Base-by-base conservation (phyloP, 1,140 invertebrate genomes). In the Anastrepha ludens region DNA sequence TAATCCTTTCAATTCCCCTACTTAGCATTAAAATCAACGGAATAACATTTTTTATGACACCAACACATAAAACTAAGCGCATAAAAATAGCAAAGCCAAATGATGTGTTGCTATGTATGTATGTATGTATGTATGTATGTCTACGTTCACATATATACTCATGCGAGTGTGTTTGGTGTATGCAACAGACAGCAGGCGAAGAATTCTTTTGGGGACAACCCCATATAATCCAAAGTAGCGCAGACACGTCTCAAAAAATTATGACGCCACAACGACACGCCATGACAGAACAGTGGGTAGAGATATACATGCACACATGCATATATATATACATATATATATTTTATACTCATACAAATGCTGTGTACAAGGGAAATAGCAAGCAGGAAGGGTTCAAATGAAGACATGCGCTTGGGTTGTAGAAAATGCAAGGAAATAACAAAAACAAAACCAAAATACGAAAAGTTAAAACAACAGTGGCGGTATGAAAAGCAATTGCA, bases 81-180 rank as follows among this genome's bases (percentile, higher is more conserved):
- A 81, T 81, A 81, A 55, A 81, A 81, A 81, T 81, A 81, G 74
- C 74, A 81, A 81, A 81, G n/a, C 44, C 47, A 29, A 81, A 81
- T 55, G 20, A 58, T 29, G 47, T n/a, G 0, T 17, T 47, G 15
- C 13, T 13, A 62, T n/a, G 60, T 62, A 62, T n/a, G n/a, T 20
- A 78, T 6, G 50, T 3, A 55, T 9, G 7, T 20, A 20, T 41
- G 55, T 29, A 81, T 6, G 13, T 11, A 29, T 3, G 6, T 74
- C 15, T 41, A 70, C 13, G 20, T 3, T 2, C 13, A 29, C 13
- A 3, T 20, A 6, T 7, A 7, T 15, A 29, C 9, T 70, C 39
- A 70, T 39, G 11, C 13, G 20, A 3, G 5, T 17, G 6, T 44
- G 11, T 74, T 50, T 9, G 6, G 8, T 74, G 70, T 55, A 1